These are phyloP conservation scores for Nibea albiflora DNA, from an alignment of 2,113 vertebrate species.

Conservation along the genomic window DNA sequence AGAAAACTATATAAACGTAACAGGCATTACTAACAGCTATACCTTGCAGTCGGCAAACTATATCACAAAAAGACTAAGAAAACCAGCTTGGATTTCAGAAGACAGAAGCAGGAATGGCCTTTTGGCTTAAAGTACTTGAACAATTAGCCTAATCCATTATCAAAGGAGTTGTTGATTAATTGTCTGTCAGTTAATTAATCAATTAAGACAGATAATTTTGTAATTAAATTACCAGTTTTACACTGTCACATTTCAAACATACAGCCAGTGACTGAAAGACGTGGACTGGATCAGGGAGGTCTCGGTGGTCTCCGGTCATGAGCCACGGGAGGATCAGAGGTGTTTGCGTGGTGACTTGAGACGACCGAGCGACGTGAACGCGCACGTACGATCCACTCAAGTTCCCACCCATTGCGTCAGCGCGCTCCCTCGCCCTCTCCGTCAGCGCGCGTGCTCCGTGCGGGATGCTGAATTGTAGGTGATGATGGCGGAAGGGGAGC, in stretches of 20 bases:
- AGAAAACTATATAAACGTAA: too few species aligned
- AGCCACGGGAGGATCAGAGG: slow-evolving; percentile 19
- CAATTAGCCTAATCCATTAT: neutral
- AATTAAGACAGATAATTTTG: neutral
- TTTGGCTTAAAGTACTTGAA: slow-evolving; percentile 8
- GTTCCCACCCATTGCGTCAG: slow-evolving; percentile 81
- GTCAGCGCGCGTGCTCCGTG: slow-evolving; percentile 84
- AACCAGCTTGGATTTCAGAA: slow-evolving; percentile 3
- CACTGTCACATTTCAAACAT: neutral
- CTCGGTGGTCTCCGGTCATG: slow-evolving; percentile 40
- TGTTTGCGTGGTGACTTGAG: slow-evolving; percentile 57
- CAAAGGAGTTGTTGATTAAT: slow-evolving; percentile 1
- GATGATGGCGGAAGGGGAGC: slow-evolving; percentile 89
- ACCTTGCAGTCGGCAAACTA: too few species aligned
- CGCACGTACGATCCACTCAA: slow-evolving; percentile 69
- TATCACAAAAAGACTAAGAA: slow-evolving; percentile 2
- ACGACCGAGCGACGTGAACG: slow-evolving; percentile 57
- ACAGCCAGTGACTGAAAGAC: neutral
- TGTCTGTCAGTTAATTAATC: too few species aligned
- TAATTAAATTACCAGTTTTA: neutral
- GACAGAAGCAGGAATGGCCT: neutral
- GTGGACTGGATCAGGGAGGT: slow-evolving; percentile 3
- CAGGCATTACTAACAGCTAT: too few species aligned
- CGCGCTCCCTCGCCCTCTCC: slow-evolving; percentile 76
- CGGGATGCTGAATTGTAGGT: slow-evolving; percentile 85